Conservation (phyloP, 2,797 vertebrate genomes). For the Trachops cirrhosus region DNA sequence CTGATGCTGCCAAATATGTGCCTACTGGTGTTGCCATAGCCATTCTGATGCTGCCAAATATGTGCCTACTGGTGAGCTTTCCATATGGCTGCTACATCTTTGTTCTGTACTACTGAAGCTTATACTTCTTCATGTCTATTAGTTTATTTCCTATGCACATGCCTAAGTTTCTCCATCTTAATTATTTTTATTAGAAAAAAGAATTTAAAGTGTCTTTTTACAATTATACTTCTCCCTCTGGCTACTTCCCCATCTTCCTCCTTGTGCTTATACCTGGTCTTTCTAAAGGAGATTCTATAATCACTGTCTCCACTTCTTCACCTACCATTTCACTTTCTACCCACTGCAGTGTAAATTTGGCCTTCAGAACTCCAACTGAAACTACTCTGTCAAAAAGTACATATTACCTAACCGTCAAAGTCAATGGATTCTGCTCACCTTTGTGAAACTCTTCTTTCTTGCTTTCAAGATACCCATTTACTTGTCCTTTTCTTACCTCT, state of each 20-base stretch:
- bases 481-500: neutral
- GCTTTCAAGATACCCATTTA: neutral
- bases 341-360: neutral
- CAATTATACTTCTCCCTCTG: neutral
- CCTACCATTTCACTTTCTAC: neutral
- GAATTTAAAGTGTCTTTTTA: neutral
- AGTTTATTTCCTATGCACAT: neutral
- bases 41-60: neutral
- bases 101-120: neutral
- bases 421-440: neutral
- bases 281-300: neutral
- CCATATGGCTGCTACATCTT: neutral
- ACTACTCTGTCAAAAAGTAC: neutral
- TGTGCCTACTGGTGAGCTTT: conserved; percentile 11
- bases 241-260: neutral
- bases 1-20: neutral
- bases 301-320: neutral
- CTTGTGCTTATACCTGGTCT: neutral
- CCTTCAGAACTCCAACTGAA: neutral
- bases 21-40: neutral
- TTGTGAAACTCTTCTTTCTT: neutral
- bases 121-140: neutral
- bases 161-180: neutral
- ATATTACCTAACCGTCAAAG: neutral
- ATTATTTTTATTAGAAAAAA: conserved; percentile 37